These are phyloP conservation scores for Macaca nemestrina DNA, from an alignment of 2,113 vertebrate species.

Conservation along the genomic window DNA sequence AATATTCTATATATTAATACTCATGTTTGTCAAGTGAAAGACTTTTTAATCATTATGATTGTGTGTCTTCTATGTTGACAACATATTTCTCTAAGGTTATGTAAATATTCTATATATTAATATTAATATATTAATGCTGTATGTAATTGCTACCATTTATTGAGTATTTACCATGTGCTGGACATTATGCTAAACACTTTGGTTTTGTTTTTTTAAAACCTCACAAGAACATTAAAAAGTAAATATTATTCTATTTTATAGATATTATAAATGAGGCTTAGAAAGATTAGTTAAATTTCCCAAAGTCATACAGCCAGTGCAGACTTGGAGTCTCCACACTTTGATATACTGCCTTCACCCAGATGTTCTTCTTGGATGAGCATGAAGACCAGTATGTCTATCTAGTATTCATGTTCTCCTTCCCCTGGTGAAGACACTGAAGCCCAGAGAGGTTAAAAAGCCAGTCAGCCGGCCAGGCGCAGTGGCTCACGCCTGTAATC, in stretches of 20 bases:
- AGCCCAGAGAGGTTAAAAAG: neutral
- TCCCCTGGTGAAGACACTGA: neutral
- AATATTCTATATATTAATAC: too few species aligned
- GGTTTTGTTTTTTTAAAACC: neutral
- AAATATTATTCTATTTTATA: constrained; percentile 8
- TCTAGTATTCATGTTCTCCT: neutral
- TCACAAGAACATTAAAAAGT: neutral
- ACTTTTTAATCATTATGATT: neutral
- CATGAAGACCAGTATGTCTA: neutral
- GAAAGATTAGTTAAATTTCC: neutral
- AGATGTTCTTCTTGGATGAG: neutral
- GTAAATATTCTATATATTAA: too few species aligned
- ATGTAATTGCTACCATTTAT: neutral
- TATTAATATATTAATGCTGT: neutral
- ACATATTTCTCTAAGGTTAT: neutral
- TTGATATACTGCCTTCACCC: accelerated
- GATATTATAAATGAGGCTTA: neutral
- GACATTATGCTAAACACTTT: neutral
- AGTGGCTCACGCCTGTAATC: too few species aligned
- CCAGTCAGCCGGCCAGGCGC: neutral
- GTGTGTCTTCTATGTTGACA: neutral
- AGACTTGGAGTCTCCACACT: too few species aligned
- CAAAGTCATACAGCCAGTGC: neutral
- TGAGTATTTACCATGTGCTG: neutral
- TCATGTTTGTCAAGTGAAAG: neutral